These are phyloP conservation scores for Asarcornis scutulata DNA, from an alignment of 2,113 vertebrate genomes.

Conservation along the genomic window DNA sequence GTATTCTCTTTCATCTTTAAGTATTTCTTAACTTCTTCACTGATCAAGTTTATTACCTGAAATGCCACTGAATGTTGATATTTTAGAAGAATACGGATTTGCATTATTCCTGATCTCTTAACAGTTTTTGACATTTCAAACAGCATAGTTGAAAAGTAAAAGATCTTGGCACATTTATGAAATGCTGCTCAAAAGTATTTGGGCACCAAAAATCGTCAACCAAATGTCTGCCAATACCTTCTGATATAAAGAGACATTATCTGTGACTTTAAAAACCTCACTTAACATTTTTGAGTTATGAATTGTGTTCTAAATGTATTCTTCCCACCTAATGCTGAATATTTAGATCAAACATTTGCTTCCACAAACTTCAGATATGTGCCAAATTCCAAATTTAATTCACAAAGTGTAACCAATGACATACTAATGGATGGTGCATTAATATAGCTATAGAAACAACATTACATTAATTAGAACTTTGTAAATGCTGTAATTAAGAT, in stretches of 20 bases:
- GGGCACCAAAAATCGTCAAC: neutral
- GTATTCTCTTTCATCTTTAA: neutral
- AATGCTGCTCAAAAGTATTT: neutral
- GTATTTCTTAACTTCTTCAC: neutral
- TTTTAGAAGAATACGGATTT: neutral
- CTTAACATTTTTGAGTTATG: neutral
- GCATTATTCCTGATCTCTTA: neutral
- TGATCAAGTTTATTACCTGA: neutral
- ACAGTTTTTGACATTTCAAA: neutral
- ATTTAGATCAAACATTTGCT: conserved; percentile 29
- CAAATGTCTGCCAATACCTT: neutral
- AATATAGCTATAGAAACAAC: conserved; percentile 81
- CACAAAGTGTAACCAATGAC: conserved; percentile 64
- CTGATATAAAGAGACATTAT: neutral
- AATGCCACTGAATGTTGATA: neutral
- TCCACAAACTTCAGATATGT: conserved; percentile 26
- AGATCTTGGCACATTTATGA: neutral
- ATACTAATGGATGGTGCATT: conserved; percentile 75
- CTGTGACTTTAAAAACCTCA: neutral
- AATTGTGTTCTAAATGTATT: neutral
- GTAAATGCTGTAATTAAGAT: conserved; percentile 82
- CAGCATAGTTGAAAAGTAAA: neutral
- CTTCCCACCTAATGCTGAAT: neutral
- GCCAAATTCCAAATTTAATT: conserved; percentile 73
- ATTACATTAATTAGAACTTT: conserved; percentile 84